Evolutionary conservation across 2,888 invertebrate species (phyloP).

Genomic region (Serrognathus titanus): DNA sequence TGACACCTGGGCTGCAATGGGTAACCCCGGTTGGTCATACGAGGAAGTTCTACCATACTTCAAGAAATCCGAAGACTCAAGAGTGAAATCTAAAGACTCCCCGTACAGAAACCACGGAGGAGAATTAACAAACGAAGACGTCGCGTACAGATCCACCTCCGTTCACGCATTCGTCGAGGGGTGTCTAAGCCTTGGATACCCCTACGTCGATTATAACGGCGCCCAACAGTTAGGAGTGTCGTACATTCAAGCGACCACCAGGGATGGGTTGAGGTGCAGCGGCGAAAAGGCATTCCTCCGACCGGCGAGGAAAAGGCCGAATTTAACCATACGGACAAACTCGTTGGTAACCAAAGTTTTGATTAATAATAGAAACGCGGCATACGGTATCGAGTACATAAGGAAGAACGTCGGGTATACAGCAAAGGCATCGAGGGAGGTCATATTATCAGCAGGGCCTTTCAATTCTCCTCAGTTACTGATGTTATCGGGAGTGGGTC

Average conservation of each 20-base stretch:
- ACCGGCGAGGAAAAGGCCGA: conserved; percentile 53
- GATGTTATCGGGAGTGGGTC: conserved; percentile 67
- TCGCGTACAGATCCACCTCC: conserved; percentile 57
- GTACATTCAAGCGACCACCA: conserved; percentile 36
- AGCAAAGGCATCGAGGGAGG: conserved; percentile 51
- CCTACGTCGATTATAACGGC: conserved; percentile 42
- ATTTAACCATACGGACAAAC: conserved; percentile 56
- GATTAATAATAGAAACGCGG: conserved; percentile 49
- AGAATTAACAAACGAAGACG: conserved; percentile 35
- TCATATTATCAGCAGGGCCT: conserved; percentile 63
- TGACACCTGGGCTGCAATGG: conserved; percentile 21
- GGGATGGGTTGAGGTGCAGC: conserved; percentile 50
- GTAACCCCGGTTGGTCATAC: conserved; percentile 24
- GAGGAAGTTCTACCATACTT: conserved; percentile 18
- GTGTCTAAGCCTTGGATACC: conserved; percentile 62
- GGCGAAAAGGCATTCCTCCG: conserved; percentile 57
- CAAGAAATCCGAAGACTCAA: conserved; percentile 14
- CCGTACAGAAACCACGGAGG: conserved; percentile 43
- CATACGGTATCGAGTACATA: conserved; percentile 50
- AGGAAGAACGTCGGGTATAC: conserved; percentile 1
- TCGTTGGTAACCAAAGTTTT: conserved; percentile 58
- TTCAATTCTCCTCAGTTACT: conserved; percentile 77
- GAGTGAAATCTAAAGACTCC: conserved; percentile 4
- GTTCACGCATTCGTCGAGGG: conserved; percentile 60
- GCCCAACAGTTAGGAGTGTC: conserved; percentile 64